Conservation (phyloP, 2,797 vertebrate genomes). For the Pseudochirops corinnae region DNA sequence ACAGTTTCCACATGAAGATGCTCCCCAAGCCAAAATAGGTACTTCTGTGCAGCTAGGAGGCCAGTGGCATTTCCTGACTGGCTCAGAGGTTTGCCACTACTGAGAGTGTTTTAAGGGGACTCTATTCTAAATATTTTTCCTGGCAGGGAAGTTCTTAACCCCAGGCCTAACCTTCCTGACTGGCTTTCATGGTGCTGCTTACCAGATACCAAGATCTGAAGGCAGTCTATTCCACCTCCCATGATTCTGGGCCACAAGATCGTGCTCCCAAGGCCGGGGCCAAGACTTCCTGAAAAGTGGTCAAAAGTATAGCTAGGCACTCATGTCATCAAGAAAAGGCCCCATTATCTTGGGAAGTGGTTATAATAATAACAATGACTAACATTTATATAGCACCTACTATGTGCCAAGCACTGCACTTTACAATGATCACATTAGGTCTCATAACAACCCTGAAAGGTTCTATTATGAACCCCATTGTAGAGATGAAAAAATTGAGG, state of each 20-base stretch:
- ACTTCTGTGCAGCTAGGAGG: background rate
- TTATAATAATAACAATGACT: background rate
- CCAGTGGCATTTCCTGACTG: constrained; percentile 65
- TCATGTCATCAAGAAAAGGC: background rate
- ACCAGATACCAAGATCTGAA: background rate
- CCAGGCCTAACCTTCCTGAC: background rate
- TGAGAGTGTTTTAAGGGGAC: background rate
- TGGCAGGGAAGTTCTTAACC: background rate
- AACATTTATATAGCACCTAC: background rate
- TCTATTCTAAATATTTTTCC: background rate
- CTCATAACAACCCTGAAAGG: background rate
- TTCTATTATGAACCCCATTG: background rate
- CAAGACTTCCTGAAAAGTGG: background rate
- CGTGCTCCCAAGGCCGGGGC: background rate
- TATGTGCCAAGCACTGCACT: background rate
- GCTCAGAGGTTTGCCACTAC: background rate
- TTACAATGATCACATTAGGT: background rate
- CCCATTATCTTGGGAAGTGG: background rate
- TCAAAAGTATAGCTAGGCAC: background rate
- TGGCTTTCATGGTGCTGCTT: background rate
- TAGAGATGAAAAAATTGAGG: background rate
- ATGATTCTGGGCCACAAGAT: background rate
- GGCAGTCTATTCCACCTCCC: background rate
- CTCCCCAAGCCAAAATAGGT: background rate
- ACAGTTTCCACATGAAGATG: background rate